These are phyloP conservation scores for Melanophora roralis DNA, from an alignment of 2,888 invertebrate genomes.

Conservation along the genomic window DNA sequence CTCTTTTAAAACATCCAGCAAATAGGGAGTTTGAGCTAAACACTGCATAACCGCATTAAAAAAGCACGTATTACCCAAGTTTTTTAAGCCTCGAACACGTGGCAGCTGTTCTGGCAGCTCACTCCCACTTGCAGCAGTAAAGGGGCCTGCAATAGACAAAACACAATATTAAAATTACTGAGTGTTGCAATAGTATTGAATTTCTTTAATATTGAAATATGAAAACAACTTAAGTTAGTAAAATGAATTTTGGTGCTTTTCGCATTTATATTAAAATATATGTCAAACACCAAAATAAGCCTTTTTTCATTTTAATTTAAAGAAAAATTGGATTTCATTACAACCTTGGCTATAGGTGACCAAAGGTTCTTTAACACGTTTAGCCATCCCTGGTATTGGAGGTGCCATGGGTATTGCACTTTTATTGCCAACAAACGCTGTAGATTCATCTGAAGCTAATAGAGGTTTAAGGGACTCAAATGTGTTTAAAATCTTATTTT, in stretches of 20 bases:
- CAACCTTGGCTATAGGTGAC: conserved; percentile 39
- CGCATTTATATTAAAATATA: too few relatives aligned
- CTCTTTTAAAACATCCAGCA: conserved; percentile 84
- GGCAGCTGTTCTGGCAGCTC: conserved; percentile 74
- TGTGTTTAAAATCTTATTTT: conserved; percentile 68
- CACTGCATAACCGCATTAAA: conserved; percentile 98
- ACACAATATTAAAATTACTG: conserved; percentile 31
- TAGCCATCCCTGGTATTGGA: conserved; percentile 73
- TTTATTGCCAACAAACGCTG: conserved; percentile 48
- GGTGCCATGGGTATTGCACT: conserved; percentile 57
- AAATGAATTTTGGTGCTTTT: too few relatives aligned
- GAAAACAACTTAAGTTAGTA: too few relatives aligned
- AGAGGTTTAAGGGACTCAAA: conserved; percentile 68
- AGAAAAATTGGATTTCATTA: too few relatives aligned
- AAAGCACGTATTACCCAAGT: conserved; percentile 97
- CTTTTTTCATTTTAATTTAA: too few relatives aligned
- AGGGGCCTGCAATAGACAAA: neutral
- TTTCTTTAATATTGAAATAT: too few relatives aligned
- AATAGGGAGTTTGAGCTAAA: conserved; percentile 89
- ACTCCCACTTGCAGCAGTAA: conserved; percentile 13
- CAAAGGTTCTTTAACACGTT: conserved; percentile 67
- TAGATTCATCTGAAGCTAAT: conserved; percentile 55
- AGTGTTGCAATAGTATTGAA: too few relatives aligned
- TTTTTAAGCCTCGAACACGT: conserved; percentile 87
- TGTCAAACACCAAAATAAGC: too few relatives aligned